Percentiles rank a stretch among this genome's conserved stretches.
phyloP scores from a whole-genome alignment of 1,140 invertebrate species.

The Leptinotarsa defecta region DNA sequence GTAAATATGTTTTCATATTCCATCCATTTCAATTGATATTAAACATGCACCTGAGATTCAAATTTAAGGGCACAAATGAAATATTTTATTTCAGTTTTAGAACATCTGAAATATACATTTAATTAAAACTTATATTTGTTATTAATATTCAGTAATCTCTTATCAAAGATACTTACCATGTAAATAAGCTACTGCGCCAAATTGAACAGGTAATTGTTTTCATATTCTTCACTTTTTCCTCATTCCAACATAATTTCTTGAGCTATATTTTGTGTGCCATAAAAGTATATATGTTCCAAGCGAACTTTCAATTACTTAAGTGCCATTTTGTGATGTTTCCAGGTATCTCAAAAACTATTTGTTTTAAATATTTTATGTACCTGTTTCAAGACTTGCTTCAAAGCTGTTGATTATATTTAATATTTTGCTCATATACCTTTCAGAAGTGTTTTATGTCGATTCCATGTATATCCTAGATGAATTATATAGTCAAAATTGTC shows the following conservation, averaged over 20 bases:
- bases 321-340: neutral
- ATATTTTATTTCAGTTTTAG: no score
- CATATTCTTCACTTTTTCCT: no score
- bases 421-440: neutral
- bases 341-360: neutral
- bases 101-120: no score
- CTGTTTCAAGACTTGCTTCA: neutral
- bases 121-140: no score
- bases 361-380: neutral
- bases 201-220: no score
- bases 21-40: neutral
- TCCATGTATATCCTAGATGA: neutral
- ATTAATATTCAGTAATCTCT: no score
- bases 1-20: neutral
- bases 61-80: neutral
- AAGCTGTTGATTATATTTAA: neutral
- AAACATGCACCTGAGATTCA: neutral
- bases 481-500: no score
- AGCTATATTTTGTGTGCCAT: no score
- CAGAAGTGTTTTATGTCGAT: neutral
- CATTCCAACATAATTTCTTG: no score
- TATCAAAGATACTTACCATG: no score
- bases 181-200: no score
- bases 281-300: neutral
- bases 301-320: neutral